Base-by-base conservation (phyloP, 2,888 invertebrate genomes). In the Scrobipalpa atriplicella region DNA sequence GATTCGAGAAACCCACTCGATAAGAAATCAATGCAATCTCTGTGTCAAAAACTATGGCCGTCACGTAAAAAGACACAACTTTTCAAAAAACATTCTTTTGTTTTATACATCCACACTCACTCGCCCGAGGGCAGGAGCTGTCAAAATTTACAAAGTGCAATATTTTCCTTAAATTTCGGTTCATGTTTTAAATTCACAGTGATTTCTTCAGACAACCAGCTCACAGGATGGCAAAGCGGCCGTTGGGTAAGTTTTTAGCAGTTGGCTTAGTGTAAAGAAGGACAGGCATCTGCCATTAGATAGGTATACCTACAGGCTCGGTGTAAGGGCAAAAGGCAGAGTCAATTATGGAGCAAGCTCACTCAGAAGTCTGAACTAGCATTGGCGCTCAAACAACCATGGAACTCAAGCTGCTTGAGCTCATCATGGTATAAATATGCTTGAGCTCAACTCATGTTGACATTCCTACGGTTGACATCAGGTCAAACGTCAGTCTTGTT, bases 201-300 rank as follows among this genome's bases (percentile, higher is more conserved):
- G 81, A 76, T 13, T 68, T 67, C 67, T 70, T 68, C 51, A 61
- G 2, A 58, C 66, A 65, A 70, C 64, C 54, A 52, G 61, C 65
- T 73, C 68, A 68, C 73, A 78, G 56, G 68, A 86, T 85, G 80
- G 73, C 86, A 39, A 80, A 75, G 70, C 86, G 77, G 77, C 84
- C 87, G 11, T 71, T 87, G 68, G 88, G 88, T 87, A 62, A 84
- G 83, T 78, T 52, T 19, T 2, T 18, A 11, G 18, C 19, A 29
- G 3, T 21, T 29, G 0, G 21, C 11, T 29, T 56, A 5, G 29
- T n/a, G n/a, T n/a, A n/a, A n/a, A 8, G 11, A 19, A 3, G 0
- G 9, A 18, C 52, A 19, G 19, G n/a, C n/a, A n/a, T n/a, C n/a
- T n/a, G n/a, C n/a, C n/a, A n/a, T n/a, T n/a, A n/a, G n/a, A n/a